phyloP scores from a whole-genome alignment of 92 coral and sea anemone genomes.

The Porites cylindrica region DNA sequence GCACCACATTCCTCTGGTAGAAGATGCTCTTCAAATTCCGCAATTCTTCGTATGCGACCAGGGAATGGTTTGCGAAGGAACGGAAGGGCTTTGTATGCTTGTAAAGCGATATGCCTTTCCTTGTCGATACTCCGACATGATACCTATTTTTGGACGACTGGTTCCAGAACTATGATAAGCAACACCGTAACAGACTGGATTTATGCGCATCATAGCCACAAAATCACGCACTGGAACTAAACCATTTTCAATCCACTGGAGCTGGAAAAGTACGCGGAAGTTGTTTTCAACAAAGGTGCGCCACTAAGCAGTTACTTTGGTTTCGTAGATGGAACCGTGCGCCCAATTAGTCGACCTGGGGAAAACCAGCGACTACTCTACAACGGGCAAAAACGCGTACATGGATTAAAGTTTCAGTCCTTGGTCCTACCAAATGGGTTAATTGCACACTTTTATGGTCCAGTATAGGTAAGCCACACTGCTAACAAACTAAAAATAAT shows the following conservation, averaged over 20 bases:
- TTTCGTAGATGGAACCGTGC: slow-evolving; percentile 45
- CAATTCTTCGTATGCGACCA: slow-evolving; percentile 44
- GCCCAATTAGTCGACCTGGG: slow-evolving; percentile 41
- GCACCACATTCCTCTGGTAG: slow-evolving; percentile 19
- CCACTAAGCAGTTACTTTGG: slow-evolving; percentile 63
- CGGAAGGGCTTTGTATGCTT: not conserved
- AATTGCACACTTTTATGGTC: slow-evolving; percentile 44
- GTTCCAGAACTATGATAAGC: too few species aligned
- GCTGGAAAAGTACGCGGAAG: slow-evolving; percentile 54
- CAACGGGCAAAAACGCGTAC: slow-evolving; percentile 48
- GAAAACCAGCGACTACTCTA: slow-evolving; percentile 28
- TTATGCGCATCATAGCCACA: too few species aligned
- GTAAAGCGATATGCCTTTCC: too few species aligned
- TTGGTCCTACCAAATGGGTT: slow-evolving; percentile 24
- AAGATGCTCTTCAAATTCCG: slow-evolving; percentile 56
- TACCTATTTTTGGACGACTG: too few species aligned
- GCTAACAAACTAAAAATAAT: not conserved
- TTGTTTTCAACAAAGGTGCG: slow-evolving; percentile 50
- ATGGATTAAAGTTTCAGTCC: slow-evolving; percentile 29
- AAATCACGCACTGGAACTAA: slow-evolving; percentile 65
- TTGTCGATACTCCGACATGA: too few species aligned
- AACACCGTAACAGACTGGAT: not conserved
- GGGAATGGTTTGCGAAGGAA: slow-evolving; percentile 54
- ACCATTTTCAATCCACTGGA: too few species aligned
- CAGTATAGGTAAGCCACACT: slow-evolving; percentile 24